Base-by-base conservation (phyloP, 2,113 vertebrate species). In the Lathamus discolor region DNA sequence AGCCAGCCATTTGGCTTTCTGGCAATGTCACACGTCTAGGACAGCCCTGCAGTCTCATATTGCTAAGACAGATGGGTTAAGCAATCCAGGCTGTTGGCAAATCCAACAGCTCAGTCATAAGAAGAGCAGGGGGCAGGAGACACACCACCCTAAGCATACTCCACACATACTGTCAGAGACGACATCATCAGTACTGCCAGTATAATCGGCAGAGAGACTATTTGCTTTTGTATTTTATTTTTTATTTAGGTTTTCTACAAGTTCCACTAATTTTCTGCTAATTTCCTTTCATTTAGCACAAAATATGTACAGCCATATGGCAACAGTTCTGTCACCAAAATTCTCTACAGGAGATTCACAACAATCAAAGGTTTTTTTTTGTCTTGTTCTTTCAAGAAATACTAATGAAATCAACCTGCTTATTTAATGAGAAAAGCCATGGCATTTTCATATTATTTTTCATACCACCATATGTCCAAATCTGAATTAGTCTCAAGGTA, bases 1-100 rank as follows among this genome's bases (percentile, higher is more conserved):
- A 88, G 35, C 8, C 41, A 80, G 35, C 9, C 57, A 41, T 67
- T 74, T 6, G 1, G 5, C 31, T 69, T 87, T 39, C 67, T 59
- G 51, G 15, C 9, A 48, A 37, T n/a, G 27, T 63, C 33, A n/a
- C 27, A 19, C 0, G 0, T n/a, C n/a, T 37, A 59, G 48, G 10
- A 59, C 35, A 79, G 48, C 22, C 43, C n/a, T 31, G 27, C 68
- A 39, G 23, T 69, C 7, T 0, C 48, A 44, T 37, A 7, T 46
- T 61, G 35, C 22, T 86, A 27, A 49, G 2, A 59, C 10, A 16
- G 54, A 29, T 0, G 1, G 22, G 8, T 59, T 37, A 64, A 57
- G 29, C 18, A 63, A 41, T 8, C 33, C 10, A 1, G 15, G 18
- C 43, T 74, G 25, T 41, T 16, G 10, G 33, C 52, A 67, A 20